These are phyloP conservation scores for Prionailurus viverrinus DNA, from an alignment of 2,113 vertebrate species.

Conservation along the genomic window DNA sequence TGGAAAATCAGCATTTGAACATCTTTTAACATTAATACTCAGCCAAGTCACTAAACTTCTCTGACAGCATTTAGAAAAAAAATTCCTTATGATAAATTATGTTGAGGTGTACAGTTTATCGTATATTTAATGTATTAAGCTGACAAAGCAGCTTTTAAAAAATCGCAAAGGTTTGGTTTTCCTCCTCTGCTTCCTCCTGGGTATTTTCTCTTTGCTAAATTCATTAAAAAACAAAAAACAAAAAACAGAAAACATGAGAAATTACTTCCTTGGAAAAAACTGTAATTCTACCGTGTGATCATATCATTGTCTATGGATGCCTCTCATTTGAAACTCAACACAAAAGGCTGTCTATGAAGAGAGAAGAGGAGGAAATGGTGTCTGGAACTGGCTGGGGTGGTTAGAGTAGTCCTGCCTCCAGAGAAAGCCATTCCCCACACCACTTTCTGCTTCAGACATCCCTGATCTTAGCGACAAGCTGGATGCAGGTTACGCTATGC, in stretches of 20 bases:
- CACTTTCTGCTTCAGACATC: background rate
- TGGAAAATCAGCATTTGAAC: background rate
- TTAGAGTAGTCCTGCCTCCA: background rate
- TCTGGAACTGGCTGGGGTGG: no score
- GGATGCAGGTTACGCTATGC: background rate
- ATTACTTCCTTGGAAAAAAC: background rate
- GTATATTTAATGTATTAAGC: slow-evolving; percentile 16
- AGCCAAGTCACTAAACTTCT: background rate
- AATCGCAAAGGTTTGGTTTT: background rate
- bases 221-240: background rate
- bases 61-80: background rate
- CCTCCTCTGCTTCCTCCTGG: background rate
- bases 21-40: slow-evolving; percentile 30
- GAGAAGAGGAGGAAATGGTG: background rate
- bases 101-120: background rate
- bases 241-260: background rate
- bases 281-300: background rate
- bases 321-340: background rate
- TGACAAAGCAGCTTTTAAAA: background rate
- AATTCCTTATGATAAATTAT: background rate
- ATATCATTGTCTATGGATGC: background rate
- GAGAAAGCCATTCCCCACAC: background rate
- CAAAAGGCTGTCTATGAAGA: background rate
- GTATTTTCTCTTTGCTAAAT: background rate
- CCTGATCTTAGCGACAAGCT: background rate